phyloP scores from a whole-genome alignment of 2,888 invertebrate species.

The Cerastis leucographa region DNA sequence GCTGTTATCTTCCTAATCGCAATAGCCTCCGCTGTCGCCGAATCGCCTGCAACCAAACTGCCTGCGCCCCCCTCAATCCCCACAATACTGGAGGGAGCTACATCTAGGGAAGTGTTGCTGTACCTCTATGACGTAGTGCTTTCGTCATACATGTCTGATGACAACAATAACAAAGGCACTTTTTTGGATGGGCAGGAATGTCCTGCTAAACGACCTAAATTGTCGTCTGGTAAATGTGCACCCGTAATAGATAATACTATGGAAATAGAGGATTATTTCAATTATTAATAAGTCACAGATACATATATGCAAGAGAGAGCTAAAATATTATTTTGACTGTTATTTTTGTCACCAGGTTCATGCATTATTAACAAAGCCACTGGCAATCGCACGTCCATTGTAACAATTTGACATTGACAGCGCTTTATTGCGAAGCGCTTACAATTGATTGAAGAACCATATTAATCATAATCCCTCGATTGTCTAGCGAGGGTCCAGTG shows the following conservation, averaged over 20 bases:
- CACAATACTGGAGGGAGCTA: neutral
- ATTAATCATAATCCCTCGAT: too few species aligned
- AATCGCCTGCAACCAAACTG: neutral
- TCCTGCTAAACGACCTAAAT: neutral
- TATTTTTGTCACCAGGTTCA: neutral
- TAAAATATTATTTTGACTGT: neutral
- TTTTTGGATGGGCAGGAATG: neutral
- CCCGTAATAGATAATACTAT: neutral
- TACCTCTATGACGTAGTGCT: slow-evolving; percentile 45
- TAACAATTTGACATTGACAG: too few species aligned
- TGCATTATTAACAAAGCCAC: neutral
- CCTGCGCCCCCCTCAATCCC: neutral
- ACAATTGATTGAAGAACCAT: too few species aligned
- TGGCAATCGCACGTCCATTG: too few species aligned
- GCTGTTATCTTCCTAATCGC: slow-evolving; percentile 23
- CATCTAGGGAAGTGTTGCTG: slow-evolving; percentile 17
- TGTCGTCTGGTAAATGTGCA: neutral
- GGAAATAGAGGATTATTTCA: neutral
- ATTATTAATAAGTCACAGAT: neutral
- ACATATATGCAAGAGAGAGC: neutral
- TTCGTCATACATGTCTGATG: neutral
- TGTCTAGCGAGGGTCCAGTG: too few species aligned
- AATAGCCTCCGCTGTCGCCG: neutral
- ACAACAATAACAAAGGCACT: neutral
- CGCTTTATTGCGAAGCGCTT: too few species aligned